These are phyloP conservation scores for Trissolcus japonicus DNA, from an alignment of 2,888 invertebrate species.

Conservation along the genomic window DNA sequence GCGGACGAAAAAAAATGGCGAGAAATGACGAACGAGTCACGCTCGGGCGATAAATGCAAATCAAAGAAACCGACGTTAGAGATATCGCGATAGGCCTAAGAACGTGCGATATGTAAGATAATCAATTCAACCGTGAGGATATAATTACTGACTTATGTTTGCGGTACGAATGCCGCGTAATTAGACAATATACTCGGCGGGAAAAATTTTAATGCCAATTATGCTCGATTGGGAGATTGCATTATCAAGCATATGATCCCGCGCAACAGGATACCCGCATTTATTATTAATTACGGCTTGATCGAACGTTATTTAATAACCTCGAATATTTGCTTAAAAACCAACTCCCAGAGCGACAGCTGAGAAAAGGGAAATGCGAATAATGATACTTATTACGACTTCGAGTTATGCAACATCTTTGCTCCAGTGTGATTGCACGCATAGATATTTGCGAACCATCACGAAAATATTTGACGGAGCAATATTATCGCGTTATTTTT, in stretches of 20 bases:
- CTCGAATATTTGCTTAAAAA: constrained; percentile 21
- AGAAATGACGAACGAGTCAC: constrained; percentile 59
- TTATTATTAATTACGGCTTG: constrained; percentile 12
- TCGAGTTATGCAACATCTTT: constrained; percentile 20
- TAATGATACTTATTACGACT: constrained; percentile 28
- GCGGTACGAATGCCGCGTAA: constrained; percentile 27
- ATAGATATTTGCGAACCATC: constrained; percentile 1
- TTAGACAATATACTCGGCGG: constrained; percentile 39
- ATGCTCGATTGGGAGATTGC: constrained; percentile 27
- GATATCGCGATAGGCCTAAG: constrained; percentile 49
- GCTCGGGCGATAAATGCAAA: constrained; percentile 56
- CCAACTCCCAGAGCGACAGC: not conserved
- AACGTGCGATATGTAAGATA: constrained; percentile 55
- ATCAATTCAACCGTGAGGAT: constrained; percentile 40
- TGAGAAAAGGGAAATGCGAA: not conserved
- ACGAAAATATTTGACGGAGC: constrained; percentile 12
- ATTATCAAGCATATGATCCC: not conserved
- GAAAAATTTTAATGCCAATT: constrained; percentile 37
- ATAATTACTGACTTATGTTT: constrained; percentile 50
- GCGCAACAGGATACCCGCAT: constrained; percentile 8
- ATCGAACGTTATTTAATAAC: constrained; percentile 11
- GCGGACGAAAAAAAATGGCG: constrained; percentile 30
- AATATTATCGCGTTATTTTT: constrained; percentile 25
- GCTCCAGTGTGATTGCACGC: constrained; percentile 10
- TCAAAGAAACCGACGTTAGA: constrained; percentile 54